Evolutionary conservation across 2,113 vertebrate species (phyloP), one percentile per base, ranked within the genome.

Genomic region (Bubo blakistoni): DNA sequence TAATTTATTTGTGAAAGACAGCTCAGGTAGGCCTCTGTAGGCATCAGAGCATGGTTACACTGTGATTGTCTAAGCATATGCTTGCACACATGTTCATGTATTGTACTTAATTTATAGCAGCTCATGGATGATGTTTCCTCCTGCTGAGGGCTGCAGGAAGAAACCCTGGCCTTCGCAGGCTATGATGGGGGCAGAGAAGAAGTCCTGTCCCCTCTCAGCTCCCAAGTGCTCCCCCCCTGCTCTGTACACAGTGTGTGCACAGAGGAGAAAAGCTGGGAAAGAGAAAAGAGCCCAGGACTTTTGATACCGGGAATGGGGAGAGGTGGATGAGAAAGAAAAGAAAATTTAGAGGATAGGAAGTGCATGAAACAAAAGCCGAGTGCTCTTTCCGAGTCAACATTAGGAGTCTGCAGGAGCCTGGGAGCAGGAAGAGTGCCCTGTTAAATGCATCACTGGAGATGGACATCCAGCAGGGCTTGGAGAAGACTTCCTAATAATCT

Each of bases 301-400:
- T 16, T n/a, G 46, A 40, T 13, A 66, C 2, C 4, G 9, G 13
- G 27, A 74, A 44, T 14, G 38, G 6, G 15, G 13, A 83, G 30
- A 84, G n/a, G 40, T 54, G 40, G 7, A 38, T 84, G 51, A 76
- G 58, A 59, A 80, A 70, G 19, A 38, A 61, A 29, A 55, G 14
- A 62, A 87, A 57, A 66, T 51, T 25, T n/a, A 11, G 30, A 58
- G 21, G 15, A 5, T 26, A 65, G 6, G 34, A 90, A 42, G 30
- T 13, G 2, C 6, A 29, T 19, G 32, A 72, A 89, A 54, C 34
- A 49, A 63, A 90, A 66, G 13, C n/a, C 1, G 2, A 88, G 16
- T 0, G 1, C 13, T 49, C 22, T 66, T 10, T 88, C 36, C 1
- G 3, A 79, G 57, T 61, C 5, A 3, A 51, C 0, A 0, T 47